A percentile compares a stretch with the other conserved stretches of the same genome.
Conservation (phyloP, 2,797 vertebrate genomes). For the Thalassophryne amazonica region DNA sequence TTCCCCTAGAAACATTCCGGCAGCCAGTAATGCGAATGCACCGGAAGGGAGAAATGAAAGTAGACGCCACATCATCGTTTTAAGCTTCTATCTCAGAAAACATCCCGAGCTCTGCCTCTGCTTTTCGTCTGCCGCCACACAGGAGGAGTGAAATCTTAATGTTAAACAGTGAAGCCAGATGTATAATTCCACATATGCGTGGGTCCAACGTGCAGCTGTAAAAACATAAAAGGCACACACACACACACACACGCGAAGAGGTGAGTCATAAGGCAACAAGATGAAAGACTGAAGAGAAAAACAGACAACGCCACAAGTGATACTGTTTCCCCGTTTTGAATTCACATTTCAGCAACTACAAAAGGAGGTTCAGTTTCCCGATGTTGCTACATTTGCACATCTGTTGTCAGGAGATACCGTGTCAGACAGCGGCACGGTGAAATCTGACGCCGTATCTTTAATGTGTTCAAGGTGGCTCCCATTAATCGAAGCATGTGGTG, state of each 20-base stretch:
- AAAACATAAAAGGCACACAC: too few relatives aligned
- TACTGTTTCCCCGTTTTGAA: slow-evolving; percentile 29
- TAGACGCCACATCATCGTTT: background rate
- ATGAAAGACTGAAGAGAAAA: slow-evolving; percentile 15
- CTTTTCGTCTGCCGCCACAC: background rate
- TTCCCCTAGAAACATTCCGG: background rate
- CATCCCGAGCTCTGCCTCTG: background rate
- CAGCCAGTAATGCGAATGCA: background rate
- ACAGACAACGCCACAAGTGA: background rate
- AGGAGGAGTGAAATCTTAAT: slow-evolving; percentile 34
- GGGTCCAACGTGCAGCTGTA: slow-evolving; percentile 3
- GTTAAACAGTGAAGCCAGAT: slow-evolving; percentile 22
- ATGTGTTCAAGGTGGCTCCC: slow-evolving; percentile 39
- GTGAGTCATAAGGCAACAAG: slow-evolving; percentile 14
- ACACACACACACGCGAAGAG: too few relatives aligned
- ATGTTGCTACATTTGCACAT: slow-evolving; percentile 29
- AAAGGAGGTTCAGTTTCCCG: slow-evolving; percentile 18
- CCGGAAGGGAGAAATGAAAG: too few relatives aligned
- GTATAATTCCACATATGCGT: slow-evolving; percentile 21
- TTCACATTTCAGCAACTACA: slow-evolving; percentile 8
- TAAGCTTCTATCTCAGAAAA: too few relatives aligned
- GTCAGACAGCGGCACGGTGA: too few relatives aligned
- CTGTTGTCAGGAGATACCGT: too few relatives aligned
- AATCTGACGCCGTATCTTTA: too few relatives aligned
- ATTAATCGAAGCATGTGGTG: slow-evolving; percentile 42